Conservation (phyloP, 2,888 invertebrate genomes). For the Crepidodera aurea region DNA sequence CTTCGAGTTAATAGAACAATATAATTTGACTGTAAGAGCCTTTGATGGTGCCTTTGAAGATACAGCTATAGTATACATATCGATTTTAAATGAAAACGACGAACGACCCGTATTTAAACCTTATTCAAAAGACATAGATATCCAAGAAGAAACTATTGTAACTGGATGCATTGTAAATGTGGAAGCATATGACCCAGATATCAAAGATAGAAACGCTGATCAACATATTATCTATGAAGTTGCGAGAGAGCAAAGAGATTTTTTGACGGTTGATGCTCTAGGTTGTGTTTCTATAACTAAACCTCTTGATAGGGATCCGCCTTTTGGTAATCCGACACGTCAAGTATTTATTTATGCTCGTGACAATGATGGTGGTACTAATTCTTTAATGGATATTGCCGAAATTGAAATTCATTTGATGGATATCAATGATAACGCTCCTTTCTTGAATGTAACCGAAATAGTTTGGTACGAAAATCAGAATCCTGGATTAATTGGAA, state of each 20-base stretch:
- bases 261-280: constrained; percentile 74
- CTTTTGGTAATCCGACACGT: constrained; percentile 83
- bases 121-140: constrained; percentile 75
- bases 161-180: constrained; percentile 76
- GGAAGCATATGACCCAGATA: constrained; percentile 86
- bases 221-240: constrained; percentile 83
- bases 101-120: constrained; percentile 84
- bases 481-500: constrained; percentile 67
- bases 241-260: constrained; percentile 74
- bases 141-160: constrained; percentile 81
- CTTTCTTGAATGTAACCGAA: constrained; percentile 80
- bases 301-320: constrained; percentile 88
- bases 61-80: constrained; percentile 82
- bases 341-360: constrained; percentile 78
- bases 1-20: constrained; percentile 85
- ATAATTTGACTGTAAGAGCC: constrained; percentile 82
- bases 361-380: constrained; percentile 75
- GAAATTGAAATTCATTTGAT: constrained; percentile 72
- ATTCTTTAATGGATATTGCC: constrained; percentile 71
- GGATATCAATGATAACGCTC: constrained; percentile 96
- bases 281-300: constrained; percentile 79
- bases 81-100: constrained; percentile 91
- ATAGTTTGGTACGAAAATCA: constrained; percentile 87
- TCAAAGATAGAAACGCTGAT: constrained; percentile 75
- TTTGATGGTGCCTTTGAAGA: constrained; percentile 87